phyloP scores from a whole-genome alignment of 2,797 vertebrate species.

The Rhinoraja longicauda region DNA sequence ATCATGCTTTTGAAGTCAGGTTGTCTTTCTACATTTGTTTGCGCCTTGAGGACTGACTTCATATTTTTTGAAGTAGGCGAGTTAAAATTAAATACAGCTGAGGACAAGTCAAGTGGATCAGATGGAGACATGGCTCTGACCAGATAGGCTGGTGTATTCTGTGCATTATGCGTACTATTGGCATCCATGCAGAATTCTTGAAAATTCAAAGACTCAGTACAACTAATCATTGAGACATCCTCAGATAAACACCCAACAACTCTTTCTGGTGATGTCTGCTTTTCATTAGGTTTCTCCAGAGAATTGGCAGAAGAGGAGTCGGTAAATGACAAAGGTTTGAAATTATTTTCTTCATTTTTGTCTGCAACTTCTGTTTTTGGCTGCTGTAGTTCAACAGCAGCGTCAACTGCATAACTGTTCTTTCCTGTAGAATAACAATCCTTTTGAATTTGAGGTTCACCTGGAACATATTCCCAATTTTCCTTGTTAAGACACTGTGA shows the following conservation, averaged over 20 bases:
- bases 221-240: conserved; percentile 61
- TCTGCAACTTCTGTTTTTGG: not conserved
- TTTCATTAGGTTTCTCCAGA: conserved; percentile 41
- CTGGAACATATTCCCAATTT: not conserved
- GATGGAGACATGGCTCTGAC: conserved; percentile 56
- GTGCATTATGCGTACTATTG: conserved; percentile 47
- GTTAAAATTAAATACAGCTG: conserved; percentile 66
- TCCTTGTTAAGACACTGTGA: not conserved
- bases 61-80: conserved; percentile 63
- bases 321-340: not conserved
- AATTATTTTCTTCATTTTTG: not conserved
- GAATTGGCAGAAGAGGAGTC: conserved; percentile 4
- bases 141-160: conserved; percentile 44
- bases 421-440: not conserved
- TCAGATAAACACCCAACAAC: conserved; percentile 45
- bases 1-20: conserved; percentile 54
- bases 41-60: conserved; percentile 50
- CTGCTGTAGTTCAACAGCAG: not conserved
- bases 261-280: conserved; percentile 53
- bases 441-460: conserved; percentile 24
- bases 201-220: conserved; percentile 60
- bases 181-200: conserved; percentile 53
- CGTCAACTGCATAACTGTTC: not conserved
- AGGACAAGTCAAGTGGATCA: conserved; percentile 59
- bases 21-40: conserved; percentile 34